These are phyloP conservation scores for Cosmia pyralina DNA, from an alignment of 2,888 invertebrate genomes.

Conservation along the genomic window DNA sequence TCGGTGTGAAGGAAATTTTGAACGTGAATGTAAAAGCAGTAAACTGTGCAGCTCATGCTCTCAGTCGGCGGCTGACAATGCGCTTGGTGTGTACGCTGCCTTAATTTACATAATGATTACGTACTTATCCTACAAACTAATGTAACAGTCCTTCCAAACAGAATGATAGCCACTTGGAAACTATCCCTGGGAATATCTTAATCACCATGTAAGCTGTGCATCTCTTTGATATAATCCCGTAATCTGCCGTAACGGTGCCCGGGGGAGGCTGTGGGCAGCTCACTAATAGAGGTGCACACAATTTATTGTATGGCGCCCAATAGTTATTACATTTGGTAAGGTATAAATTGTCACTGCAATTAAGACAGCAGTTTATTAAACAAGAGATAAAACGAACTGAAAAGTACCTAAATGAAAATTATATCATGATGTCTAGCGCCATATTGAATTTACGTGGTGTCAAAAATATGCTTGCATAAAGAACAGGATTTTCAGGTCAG, in stretches of 20 bases:
- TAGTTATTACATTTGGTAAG: constrained; percentile 5
- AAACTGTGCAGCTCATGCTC: neutral
- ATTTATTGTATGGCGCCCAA: constrained; percentile 32
- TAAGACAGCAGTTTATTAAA: neutral
- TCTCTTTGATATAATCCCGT: constrained; percentile 55
- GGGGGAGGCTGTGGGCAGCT: constrained; percentile 29
- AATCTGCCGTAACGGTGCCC: constrained; percentile 49
- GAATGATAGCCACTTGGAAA: constrained; percentile 16
- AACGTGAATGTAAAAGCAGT: too few species aligned
- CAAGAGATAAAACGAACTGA: neutral
- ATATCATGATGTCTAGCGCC: neutral
- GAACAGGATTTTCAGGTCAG: too few species aligned
- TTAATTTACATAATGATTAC: neutral
- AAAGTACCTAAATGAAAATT: neutral
- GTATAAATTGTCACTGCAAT: neutral
- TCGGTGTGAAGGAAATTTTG: too few species aligned
- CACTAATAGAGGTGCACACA: constrained; percentile 36
- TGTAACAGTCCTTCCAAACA: neutral
- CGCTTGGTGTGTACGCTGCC: neutral
- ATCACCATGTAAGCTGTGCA: constrained; percentile 42
- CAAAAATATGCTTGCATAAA: too few species aligned
- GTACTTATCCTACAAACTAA: neutral
- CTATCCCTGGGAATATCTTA: constrained; percentile 39
- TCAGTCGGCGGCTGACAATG: neutral
- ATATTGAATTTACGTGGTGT: neutral